Evolutionary conservation across 2,113 vertebrate species (phyloP).

Genomic region (Lonchura striata): DNA sequence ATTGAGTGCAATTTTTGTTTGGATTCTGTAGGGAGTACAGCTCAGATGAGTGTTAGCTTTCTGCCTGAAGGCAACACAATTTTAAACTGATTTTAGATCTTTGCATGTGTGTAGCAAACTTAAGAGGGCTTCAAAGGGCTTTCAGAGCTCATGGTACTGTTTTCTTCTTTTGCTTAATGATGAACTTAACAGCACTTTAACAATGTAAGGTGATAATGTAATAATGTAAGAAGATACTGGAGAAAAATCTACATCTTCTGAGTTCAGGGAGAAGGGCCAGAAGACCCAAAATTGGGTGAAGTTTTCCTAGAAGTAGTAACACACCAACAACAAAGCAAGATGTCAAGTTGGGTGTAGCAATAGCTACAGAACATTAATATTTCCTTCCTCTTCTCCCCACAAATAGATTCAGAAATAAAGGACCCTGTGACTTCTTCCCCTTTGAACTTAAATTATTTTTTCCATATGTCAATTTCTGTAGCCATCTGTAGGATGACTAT

Average conservation of each 20-base stretch:
- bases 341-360: not conserved
- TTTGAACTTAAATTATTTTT: constrained; percentile 38
- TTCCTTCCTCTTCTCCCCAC: constrained; percentile 34
- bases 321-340: not conserved
- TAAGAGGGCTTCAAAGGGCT: not conserved
- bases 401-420: constrained; percentile 52
- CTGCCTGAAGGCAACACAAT: not conserved
- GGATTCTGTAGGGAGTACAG: not conserved
- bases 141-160: not conserved
- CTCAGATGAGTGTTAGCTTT: not conserved
- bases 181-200: not conserved
- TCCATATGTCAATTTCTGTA: not conserved
- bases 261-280: not conserved
- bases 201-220: not conserved
- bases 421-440: constrained; percentile 22
- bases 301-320: not conserved
- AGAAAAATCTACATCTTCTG: not conserved
- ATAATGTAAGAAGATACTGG: not conserved
- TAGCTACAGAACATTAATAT: not conserved
- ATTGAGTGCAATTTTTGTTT: not conserved
- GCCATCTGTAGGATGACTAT: not conserved
- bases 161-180: not conserved
- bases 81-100: not conserved
- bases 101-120: rapidly evolving
- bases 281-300: not conserved